phyloP scores from a whole-genome alignment of 2,888 invertebrate genomes.

The Drosophila mercatorum region DNA sequence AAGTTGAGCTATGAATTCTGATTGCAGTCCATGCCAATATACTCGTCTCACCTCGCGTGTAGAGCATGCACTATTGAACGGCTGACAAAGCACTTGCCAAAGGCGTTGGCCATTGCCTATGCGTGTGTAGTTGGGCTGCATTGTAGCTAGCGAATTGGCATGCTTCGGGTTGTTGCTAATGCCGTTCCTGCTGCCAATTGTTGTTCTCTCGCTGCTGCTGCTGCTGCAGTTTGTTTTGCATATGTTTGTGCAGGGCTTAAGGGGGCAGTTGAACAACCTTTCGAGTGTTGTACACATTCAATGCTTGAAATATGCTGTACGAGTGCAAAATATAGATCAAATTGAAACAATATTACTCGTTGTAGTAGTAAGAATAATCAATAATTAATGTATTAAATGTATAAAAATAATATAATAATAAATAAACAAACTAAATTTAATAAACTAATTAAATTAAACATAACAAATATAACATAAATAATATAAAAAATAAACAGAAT shows the following conservation, averaged over 20 bases:
- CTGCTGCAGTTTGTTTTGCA: background rate
- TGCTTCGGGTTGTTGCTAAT: constrained; percentile 15
- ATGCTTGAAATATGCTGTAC: background rate
- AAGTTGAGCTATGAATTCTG: too few species aligned
- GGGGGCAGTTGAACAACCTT: background rate
- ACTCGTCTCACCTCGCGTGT: background rate
- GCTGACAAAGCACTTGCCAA: constrained; percentile 45
- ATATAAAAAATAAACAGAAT: too few species aligned
- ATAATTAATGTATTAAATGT: too few species aligned
- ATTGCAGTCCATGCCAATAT: background rate
- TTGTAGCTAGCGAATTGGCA: constrained; percentile 16
- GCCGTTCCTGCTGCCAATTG: constrained; percentile 4
- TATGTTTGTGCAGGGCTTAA: background rate
- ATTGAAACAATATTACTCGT: too few species aligned
- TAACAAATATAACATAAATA: too few species aligned
- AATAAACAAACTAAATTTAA: too few species aligned
- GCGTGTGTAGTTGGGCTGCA: background rate
- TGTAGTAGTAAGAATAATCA: too few species aligned
- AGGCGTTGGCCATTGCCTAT: background rate
- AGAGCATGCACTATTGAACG: constrained; percentile 19
- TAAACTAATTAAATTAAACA: too few species aligned
- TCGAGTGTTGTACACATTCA: background rate
- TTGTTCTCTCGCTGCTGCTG: background rate
- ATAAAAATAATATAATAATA: too few species aligned
- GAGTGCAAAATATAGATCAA: too few species aligned